Evolutionary conservation across 2,113 vertebrate genomes (phyloP).

Genomic region (Struthio camelus): DNA sequence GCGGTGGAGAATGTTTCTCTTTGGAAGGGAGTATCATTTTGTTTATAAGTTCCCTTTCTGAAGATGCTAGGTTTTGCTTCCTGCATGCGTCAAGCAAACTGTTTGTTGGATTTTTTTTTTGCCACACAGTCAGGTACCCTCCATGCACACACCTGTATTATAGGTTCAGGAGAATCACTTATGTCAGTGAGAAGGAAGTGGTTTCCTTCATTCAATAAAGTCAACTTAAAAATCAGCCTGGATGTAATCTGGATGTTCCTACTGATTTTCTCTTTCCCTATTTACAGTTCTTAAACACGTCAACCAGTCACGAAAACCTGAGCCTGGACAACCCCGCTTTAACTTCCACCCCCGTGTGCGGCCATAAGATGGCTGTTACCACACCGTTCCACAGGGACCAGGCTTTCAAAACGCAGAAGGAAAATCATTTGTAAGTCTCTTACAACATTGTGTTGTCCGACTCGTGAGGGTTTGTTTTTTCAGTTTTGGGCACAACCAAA

Average conservation of each 20-base stretch:
- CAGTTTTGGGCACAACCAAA: not conserved
- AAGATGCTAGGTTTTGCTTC: constrained; percentile 10
- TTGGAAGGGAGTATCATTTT: not conserved
- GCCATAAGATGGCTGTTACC: constrained; percentile 84
- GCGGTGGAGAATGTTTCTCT: not conserved
- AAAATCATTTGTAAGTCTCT: constrained; percentile 87
- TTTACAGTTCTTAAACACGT: constrained; percentile 91
- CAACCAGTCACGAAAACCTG: constrained; percentile 84
- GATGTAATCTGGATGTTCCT: constrained; percentile 1
- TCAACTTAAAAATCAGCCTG: not conserved
- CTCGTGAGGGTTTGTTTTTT: not conserved
- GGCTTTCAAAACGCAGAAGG: constrained; percentile 85
- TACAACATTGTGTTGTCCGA: fast-evolving
- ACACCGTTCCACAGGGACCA: constrained; percentile 82
- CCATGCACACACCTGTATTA: not conserved
- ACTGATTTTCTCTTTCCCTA: constrained; percentile 13
- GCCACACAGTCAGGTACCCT: not conserved
- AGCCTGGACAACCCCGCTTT: constrained; percentile 83
- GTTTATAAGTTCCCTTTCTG: not conserved
- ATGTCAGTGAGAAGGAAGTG: not conserved
- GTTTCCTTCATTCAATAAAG: not conserved
- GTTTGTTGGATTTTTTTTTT: not conserved
- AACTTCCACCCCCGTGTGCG: constrained; percentile 81
- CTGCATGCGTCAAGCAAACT: not conserved
- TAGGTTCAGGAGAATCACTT: constrained; percentile 33